Evolutionary conservation across 2,888 invertebrate species (phyloP), one percentile per base, ranked within the genome.

Genomic region (Acrobasis suavella): DNA sequence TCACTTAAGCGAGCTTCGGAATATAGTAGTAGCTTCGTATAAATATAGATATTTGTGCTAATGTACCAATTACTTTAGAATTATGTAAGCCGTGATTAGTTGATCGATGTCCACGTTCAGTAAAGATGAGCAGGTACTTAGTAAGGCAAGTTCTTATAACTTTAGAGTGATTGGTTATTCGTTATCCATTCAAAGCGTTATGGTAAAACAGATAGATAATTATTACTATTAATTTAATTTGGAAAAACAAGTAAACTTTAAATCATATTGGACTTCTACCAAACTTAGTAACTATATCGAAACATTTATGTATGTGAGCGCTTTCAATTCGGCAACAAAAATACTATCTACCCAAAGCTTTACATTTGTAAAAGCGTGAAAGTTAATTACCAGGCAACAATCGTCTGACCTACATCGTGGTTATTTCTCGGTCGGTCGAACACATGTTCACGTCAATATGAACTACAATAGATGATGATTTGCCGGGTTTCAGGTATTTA

Each of bases 401-500:
- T 64, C 62, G 63, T 65, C 66, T 63, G 75, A 69, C 74, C 77
- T 73, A 72, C 65, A 74, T 75, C 64, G 63, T 58, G 60, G 63
- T 60, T 66, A 68, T 67, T 65, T 67, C 64, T 50, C 62, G 63
- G 2, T 32, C 58, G 16, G 56, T 62, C 55, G 38, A 62, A 63
- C 51, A 60, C 62, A 17, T 60, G 63, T 67, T 64, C 51, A 37
- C 59, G 22, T 58, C 50, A 56, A 56, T 64, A 66, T 46, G 51
- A 61, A 54, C 68, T 62, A 74, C 75, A 73, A 70, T 68, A 62
- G 64, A 67, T 68, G 64, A 74, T 85, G 85, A 85, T 73, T 79
- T 74, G 83, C 80, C 76, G 71, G 69, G 77, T 71, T 65, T 63
- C 59, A 42, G 22, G 22, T 51, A 12, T 37, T 60, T 16, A 32